phyloP scores from a whole-genome alignment of 2,797 vertebrate genomes.

The Lepilemur septentrionalis region DNA sequence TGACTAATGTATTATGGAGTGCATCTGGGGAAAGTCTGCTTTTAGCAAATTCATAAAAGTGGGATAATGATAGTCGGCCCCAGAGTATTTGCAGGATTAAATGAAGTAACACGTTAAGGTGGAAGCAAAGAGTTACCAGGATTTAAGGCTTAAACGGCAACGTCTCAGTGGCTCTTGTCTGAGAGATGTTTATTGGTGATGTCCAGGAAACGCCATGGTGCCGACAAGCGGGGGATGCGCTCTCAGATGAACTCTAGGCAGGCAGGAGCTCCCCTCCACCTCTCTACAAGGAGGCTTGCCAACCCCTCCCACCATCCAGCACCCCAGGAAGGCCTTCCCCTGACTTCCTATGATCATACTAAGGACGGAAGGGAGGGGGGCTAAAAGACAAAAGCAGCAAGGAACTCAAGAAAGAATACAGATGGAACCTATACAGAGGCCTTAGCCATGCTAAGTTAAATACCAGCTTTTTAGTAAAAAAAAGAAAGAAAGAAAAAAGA shows the following conservation, averaged over 20 bases:
- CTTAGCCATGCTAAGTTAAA: background rate
- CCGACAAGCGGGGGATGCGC: background rate
- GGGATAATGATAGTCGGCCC: background rate
- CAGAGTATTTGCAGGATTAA: background rate
- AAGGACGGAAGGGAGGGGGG: background rate
- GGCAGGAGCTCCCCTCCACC: too few relatives aligned
- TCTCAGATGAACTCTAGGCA: background rate
- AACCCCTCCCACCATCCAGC: background rate
- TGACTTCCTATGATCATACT: background rate
- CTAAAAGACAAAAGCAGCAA: background rate
- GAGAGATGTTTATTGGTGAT: background rate
- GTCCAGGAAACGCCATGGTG: background rate
- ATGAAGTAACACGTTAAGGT: background rate
- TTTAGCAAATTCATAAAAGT: slow-evolving; percentile 10
- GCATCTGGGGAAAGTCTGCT: background rate
- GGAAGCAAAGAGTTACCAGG: background rate
- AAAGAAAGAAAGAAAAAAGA: background rate
- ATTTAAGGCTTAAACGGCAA: background rate
- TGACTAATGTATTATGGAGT: background rate
- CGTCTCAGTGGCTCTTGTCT: background rate
- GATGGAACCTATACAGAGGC: background rate
- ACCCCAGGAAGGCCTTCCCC: background rate
- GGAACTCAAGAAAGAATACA: background rate
- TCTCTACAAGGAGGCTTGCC: background rate
- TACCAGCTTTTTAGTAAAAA: background rate